phyloP scores from a whole-genome alignment of 1,140 invertebrate species.

The Harpegnathos saltator region DNA sequence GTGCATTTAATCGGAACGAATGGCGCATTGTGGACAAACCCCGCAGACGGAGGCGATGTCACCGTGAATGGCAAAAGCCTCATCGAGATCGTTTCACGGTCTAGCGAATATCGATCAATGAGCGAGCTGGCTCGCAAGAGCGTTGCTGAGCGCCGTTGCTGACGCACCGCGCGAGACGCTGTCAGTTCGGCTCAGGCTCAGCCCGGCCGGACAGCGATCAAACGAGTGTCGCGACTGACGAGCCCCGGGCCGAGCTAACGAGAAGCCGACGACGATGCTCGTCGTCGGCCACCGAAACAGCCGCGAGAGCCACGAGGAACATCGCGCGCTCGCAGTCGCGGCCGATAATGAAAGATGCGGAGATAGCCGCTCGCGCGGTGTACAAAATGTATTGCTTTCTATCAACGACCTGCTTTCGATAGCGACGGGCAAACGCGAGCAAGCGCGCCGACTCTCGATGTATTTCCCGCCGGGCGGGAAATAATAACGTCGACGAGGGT shows the following conservation, averaged over 20 bases:
- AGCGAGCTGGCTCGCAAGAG: slow-evolving; percentile 34
- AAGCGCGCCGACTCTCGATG: no score
- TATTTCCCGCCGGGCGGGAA: no score
- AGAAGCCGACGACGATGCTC: background rate
- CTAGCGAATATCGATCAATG: slow-evolving; percentile 56
- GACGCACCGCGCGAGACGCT: slow-evolving; percentile 35
- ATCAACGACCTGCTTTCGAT: background rate
- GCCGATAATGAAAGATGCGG: background rate
- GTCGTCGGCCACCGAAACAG: background rate
- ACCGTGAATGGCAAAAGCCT: slow-evolving; percentile 46
- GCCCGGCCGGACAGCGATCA: background rate
- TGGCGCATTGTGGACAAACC: slow-evolving; percentile 45
- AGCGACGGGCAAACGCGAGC: background rate
- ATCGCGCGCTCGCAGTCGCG: no score
- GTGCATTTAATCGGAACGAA: slow-evolving; percentile 60
- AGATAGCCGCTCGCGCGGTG: background rate
- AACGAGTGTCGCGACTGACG: slow-evolving; percentile 4
- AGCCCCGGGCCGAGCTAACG: slow-evolving; percentile 14
- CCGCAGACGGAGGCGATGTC: slow-evolving; percentile 34
- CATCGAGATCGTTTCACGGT: slow-evolving; percentile 56
- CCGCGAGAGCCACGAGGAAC: background rate
- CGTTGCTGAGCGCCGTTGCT: background rate
- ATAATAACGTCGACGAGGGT: no score
- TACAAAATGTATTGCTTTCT: background rate
- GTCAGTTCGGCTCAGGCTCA: background rate